phyloP scores from a whole-genome alignment of 2,888 invertebrate species.

The Ramazzottius varieornatus region DNA sequence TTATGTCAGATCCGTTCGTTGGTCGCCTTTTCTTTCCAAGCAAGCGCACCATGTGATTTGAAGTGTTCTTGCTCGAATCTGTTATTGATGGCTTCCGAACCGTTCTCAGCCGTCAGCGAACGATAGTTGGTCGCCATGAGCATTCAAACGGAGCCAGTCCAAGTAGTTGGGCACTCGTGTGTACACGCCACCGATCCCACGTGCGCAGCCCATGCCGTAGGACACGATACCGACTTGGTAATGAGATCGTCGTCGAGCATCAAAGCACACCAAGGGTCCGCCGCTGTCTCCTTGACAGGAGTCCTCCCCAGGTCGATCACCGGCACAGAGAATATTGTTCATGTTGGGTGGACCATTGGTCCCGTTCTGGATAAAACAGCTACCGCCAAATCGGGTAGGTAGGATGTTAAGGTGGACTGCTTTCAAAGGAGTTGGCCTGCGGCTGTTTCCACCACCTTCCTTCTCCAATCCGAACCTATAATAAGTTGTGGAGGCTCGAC shows the following conservation, averaged over 20 bases:
- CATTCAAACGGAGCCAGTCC: background rate
- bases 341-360: background rate
- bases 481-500: too few species aligned
- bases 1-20: too few species aligned
- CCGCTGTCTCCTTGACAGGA: conserved; percentile 3
- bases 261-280: background rate
- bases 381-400: background rate
- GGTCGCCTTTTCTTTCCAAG: too few species aligned
- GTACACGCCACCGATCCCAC: background rate
- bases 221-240: conserved; percentile 1
- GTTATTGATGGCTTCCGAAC: too few species aligned
- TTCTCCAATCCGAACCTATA: background rate
- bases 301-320: background rate
- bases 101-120: too few species aligned
- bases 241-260: background rate
- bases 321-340: background rate
- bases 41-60: too few species aligned
- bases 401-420: background rate
- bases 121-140: background rate
- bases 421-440: background rate
- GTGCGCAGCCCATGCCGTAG: background rate
- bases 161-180: background rate
- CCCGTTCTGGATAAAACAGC: background rate
- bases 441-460: background rate
- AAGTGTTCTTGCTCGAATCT: too few species aligned